phyloP scores from a whole-genome alignment of 64 coral and sea anemone genomes.

The Montipora efflorescens region DNA sequence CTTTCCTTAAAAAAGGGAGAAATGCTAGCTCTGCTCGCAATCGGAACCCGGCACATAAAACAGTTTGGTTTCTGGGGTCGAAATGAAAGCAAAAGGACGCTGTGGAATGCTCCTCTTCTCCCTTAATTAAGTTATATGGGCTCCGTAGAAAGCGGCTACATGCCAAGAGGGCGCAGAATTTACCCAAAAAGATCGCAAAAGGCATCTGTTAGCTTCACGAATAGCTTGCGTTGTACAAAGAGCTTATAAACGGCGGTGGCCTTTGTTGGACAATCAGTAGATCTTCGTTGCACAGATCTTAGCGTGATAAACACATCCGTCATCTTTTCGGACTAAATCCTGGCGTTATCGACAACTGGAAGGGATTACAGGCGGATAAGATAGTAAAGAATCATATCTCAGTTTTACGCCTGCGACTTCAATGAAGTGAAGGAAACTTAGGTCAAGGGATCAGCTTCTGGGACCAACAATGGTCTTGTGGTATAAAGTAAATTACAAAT shows the following conservation, averaged over 20 bases:
- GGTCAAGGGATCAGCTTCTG: neutral
- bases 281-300: neutral
- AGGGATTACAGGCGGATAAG: slow-evolving; percentile 21
- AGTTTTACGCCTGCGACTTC: neutral
- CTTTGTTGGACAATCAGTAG: neutral
- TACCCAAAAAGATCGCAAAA: no score
- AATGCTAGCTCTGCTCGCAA: no score
- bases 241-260: neutral
- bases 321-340: neutral
- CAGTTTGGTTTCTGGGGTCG: no score
- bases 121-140: no score
- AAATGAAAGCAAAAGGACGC: no score
- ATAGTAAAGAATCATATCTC: neutral
- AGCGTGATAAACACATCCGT: neutral
- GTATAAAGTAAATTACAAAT: neutral
- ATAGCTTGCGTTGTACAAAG: no score
- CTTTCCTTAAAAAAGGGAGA: no score
- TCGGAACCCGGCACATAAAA: no score
- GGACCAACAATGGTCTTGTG: neutral
- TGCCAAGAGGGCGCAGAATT: no score
- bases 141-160: no score
- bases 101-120: no score
- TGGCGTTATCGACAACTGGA: neutral
- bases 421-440: neutral
- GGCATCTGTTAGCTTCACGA: no score